phyloP scores from a whole-genome alignment of 2,888 invertebrate species.

The Aphrophora alni region DNA sequence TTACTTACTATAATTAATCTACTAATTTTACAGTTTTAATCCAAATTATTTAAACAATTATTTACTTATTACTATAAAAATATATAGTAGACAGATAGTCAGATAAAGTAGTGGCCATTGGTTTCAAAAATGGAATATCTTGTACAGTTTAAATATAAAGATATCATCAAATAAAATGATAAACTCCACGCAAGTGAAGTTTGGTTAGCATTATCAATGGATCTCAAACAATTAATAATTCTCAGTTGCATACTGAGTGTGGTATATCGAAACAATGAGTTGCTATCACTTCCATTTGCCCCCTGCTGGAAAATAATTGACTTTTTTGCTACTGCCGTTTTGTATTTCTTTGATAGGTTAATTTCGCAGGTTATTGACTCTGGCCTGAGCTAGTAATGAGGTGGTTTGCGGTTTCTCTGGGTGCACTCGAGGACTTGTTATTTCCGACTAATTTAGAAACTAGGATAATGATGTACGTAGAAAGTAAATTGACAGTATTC shows the following conservation, averaged over 20 bases:
- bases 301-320: neutral
- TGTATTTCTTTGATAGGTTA: neutral
- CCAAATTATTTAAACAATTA: too few relatives aligned
- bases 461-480: neutral
- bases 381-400: neutral
- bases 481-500: neutral
- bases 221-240: neutral
- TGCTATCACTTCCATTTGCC: neutral
- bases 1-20: too few relatives aligned
- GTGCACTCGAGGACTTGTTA: neutral
- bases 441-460: neutral
- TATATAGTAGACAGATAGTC: too few relatives aligned
- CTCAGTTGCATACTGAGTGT: neutral
- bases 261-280: neutral
- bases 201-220: neutral
- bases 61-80: too few relatives aligned
- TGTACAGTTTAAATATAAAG: too few relatives aligned
- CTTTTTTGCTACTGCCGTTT: neutral
- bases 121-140: too few relatives aligned
- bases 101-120: too few relatives aligned
- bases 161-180: too few relatives aligned
- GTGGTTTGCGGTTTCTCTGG: neutral
- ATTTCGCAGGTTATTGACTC: constrained; percentile 1
- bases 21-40: too few relatives aligned
- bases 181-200: too few relatives aligned